Evolutionary conservation across 1,140 invertebrate genomes (phyloP).

Genomic region (Vanessa atalanta): DNA sequence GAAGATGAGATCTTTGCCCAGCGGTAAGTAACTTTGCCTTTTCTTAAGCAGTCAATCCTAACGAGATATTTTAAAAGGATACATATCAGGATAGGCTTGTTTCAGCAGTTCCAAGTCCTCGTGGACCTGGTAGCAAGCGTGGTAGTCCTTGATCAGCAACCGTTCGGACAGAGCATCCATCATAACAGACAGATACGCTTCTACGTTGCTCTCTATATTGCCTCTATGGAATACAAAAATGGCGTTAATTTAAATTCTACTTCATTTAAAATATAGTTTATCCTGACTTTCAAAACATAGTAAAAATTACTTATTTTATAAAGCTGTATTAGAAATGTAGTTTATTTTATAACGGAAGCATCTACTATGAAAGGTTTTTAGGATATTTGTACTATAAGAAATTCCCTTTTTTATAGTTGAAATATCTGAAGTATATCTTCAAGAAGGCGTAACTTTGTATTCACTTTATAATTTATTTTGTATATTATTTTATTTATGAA

Average conservation of each 20-base stretch:
- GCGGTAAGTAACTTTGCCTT: neutral
- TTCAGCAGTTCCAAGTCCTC: constrained; percentile 82
- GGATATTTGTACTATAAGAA: no score
- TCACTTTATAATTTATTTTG: no score
- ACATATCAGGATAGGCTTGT: constrained; percentile 84
- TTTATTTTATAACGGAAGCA: no score
- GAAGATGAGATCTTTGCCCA: no score
- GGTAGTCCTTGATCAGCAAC: constrained; percentile 87
- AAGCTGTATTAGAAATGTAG: no score
- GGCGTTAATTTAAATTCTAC: neutral
- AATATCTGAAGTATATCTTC: no score
- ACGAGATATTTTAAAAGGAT: constrained; percentile 73
- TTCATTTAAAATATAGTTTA: neutral
- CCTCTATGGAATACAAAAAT: constrained; percentile 57
- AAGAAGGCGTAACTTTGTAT: no score
- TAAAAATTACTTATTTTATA: no score
- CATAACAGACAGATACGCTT: constrained; percentile 83
- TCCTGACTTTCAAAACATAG: no score
- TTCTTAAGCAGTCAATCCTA: neutral
- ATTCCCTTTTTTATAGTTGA: no score
- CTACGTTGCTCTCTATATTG: constrained; percentile 77
- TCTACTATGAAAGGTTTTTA: no score
- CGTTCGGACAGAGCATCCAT: constrained; percentile 84
- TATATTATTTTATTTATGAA: no score
- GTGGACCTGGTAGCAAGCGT: constrained; percentile 83